Conservation (phyloP, 2,113 vertebrate species). For the Fulica atra region DNA sequence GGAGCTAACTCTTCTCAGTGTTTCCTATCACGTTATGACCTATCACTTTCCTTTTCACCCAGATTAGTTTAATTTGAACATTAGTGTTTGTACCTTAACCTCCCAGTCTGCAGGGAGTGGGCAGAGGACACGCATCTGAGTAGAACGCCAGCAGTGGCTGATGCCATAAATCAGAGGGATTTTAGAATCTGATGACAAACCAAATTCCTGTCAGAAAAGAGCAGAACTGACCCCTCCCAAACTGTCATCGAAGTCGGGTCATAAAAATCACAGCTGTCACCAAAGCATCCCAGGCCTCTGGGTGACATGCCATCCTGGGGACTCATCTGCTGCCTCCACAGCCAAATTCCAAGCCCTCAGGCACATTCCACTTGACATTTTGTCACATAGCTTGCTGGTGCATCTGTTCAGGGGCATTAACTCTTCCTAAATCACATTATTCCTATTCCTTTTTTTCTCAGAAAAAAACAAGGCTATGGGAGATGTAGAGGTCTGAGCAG, state of each 20-base stretch:
- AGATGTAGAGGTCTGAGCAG: not conserved
- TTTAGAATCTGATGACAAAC: conserved; percentile 92
- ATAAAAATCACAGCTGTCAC: conserved; percentile 95
- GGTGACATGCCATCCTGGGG: conserved; percentile 84
- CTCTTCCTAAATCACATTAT: conserved; percentile 80
- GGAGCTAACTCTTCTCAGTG: not conserved
- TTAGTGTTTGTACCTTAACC: not conserved
- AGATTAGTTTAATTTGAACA: not conserved
- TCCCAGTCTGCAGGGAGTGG: not conserved
- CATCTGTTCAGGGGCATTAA: conserved; percentile 83
- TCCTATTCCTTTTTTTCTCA: conserved; percentile 33
- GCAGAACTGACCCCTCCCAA: conserved; percentile 75
- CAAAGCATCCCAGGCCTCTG: conserved; percentile 74
- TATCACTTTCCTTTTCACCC: not conserved
- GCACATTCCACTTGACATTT: conserved; percentile 86
- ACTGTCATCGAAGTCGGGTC: conserved; percentile 86
- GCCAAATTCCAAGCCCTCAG: conserved; percentile 81
- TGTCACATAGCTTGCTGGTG: conserved; percentile 81
- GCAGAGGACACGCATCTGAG: conserved; percentile 24
- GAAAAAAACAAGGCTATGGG: conserved; percentile 36
- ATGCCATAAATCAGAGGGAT: conserved; percentile 87
- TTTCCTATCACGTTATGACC: not conserved
- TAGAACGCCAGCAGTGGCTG: conserved; percentile 68
- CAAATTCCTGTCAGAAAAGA: conserved; percentile 85
- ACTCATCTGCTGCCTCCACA: conserved; percentile 78